Percentiles rank a stretch among this genome's conserved stretches.
Conservation (phyloP, 2,888 invertebrate species). For the Alviniconcha strummeri region DNA sequence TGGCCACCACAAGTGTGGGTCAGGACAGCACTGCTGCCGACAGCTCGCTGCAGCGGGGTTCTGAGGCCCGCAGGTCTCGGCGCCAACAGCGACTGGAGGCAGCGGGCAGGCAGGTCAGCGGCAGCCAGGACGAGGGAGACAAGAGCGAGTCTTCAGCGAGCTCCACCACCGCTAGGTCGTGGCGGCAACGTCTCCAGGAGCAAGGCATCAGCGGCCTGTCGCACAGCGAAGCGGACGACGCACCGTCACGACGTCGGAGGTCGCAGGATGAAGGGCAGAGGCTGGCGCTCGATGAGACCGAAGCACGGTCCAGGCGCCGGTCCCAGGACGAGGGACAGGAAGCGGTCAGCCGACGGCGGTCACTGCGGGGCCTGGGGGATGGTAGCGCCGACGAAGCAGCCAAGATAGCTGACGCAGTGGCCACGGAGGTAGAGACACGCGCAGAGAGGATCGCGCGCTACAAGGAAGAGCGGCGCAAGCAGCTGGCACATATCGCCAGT, state of each 20-base stretch:
- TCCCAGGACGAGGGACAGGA: background rate
- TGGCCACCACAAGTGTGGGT: background rate
- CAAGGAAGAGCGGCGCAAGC: conserved; percentile 83
- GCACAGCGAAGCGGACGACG: background rate
- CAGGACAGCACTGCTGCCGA: background rate
- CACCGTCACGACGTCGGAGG: background rate
- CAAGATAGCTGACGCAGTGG: background rate
- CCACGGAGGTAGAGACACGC: conserved; percentile 38
- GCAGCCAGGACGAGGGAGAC: conserved; percentile 14
- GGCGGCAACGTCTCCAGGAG: conserved; percentile 16
- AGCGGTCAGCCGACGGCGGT: conserved; percentile 3
- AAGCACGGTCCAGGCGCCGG: background rate
- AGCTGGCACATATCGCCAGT: conserved; percentile 73
- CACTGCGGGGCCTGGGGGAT: background rate
- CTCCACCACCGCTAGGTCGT: conserved; percentile 4
- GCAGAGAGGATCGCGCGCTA: conserved; percentile 82
- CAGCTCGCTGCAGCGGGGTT: background rate
- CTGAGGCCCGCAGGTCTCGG: conserved; percentile 8
- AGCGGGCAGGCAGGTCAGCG: background rate
- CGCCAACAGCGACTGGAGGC: conserved; percentile 10
- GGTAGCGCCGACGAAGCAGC: background rate
- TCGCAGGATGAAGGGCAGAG: background rate
- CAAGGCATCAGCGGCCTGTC: background rate
- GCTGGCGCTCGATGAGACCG: background rate
- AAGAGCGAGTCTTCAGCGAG: background rate